Evolutionary conservation across 2,888 invertebrate genomes (phyloP), one percentile per base, ranked within the genome.

Genomic region (Clivina fossor): DNA sequence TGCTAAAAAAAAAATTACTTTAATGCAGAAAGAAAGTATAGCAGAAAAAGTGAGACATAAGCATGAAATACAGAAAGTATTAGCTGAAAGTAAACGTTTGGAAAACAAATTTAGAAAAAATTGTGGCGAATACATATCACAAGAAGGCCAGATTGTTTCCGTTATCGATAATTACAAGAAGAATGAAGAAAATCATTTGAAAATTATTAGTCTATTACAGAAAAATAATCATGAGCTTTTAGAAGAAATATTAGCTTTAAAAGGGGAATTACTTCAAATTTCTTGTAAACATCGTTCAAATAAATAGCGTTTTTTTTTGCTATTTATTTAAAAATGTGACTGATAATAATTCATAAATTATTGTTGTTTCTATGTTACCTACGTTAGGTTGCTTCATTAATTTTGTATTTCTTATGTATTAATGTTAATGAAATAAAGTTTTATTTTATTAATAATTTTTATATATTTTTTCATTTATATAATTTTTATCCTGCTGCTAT

Each of bases 171-270:
- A 20, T 8, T 47, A 38, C 26, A 46, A 47, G 22, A 28, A 19
- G 30, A 55, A 28, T 18, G 54, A 55, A 38, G 28, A 28, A 16
- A 37, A 38, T 20, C 30, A 55, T 20, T 20, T 38, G 20, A 16
- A 46, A 16, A 55, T 40, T 28, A 47, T 55, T 13, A 13, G 40
- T 9, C 37, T 30, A 19, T 32, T 55, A 9, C 54, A 55, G 19
- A 16, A 55, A 38, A 55, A 38, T 38, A 55, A 55, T 28, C 40
- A 46, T 1, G 37, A 46, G 22, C 30, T 55, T 28, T 8, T 55
- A 4, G 46, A 46, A 13, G 46, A 55, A 15, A 46, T 55, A 16
- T 20, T 55, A 4, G 2, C n/a, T 16, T 19, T 55, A 5, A 55
- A 47, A 47, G 47, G 28, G 30, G 47, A 55, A 16, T 7, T 53